These are phyloP conservation scores for Anodontia alba DNA, from an alignment of 2,888 invertebrate species.

Conservation along the genomic window DNA sequence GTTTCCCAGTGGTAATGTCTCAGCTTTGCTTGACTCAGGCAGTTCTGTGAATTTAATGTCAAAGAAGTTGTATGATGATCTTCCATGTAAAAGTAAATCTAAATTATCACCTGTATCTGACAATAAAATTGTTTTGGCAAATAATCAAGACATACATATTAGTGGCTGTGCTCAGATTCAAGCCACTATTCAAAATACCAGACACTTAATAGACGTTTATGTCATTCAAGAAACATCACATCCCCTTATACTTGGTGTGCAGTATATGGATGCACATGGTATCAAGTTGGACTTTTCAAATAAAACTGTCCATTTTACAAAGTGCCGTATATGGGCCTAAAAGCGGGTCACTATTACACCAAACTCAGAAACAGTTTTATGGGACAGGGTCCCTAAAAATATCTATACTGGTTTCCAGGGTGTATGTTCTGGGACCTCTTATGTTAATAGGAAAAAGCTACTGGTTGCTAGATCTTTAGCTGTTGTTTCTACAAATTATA, in stretches of 20 bases:
- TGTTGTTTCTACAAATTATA: neutral
- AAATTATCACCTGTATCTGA: neutral
- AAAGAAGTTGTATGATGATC: constrained; percentile 1
- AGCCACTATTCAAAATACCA: neutral
- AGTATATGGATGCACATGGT: constrained; percentile 1
- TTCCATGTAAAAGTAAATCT: neutral
- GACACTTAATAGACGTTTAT: neutral
- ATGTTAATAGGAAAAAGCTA: neutral
- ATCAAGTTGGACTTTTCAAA: constrained; percentile 22
- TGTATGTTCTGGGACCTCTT: neutral
- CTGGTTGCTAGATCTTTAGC: neutral
- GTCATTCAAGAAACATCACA: constrained; percentile 13
- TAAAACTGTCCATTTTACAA: neutral
- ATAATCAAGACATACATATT: constrained; percentile 8
- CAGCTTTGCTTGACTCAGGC: constrained; percentile 28
- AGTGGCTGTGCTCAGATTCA: constrained; percentile 17
- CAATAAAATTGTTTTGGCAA: constrained; percentile 8
- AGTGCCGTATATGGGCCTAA: neutral
- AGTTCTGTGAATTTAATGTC: constrained; percentile 25
- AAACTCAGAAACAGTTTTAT: constrained; percentile 19
- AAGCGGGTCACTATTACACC: neutral
- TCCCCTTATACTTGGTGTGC: constrained; percentile 5
- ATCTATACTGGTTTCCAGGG: constrained; percentile 16
- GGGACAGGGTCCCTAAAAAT: neutral
- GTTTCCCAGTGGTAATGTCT: neutral